A percentile compares a stretch with the other conserved stretches of the same genome.
Evolutionary conservation across 2,797 vertebrate genomes (phyloP).

Genomic region (Hephaestus fuliginosus): DNA sequence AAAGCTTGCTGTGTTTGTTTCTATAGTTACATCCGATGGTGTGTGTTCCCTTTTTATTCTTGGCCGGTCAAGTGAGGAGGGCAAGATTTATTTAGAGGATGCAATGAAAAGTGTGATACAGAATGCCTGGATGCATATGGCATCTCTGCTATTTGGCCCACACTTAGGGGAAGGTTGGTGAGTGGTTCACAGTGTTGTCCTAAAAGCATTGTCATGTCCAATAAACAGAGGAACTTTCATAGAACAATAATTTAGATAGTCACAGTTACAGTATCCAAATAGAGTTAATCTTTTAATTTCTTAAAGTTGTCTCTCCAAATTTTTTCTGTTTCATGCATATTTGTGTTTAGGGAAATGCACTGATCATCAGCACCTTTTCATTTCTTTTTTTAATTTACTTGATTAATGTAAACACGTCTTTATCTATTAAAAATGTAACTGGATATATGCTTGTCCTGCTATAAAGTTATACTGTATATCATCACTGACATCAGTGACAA

Average conservation of each 20-base stretch:
- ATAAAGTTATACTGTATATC: background rate
- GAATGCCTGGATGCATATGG: constrained; percentile 80
- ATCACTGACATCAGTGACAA: background rate
- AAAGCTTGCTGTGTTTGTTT: constrained; percentile 77
- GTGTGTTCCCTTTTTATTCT: constrained; percentile 73
- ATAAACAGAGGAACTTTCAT: constrained; percentile 64
- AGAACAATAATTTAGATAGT: constrained; percentile 34
- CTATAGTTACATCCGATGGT: constrained; percentile 76
- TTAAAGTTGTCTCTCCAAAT: background rate
- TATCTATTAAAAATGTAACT: background rate
- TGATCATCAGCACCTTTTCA: background rate
- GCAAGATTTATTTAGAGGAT: constrained; percentile 86
- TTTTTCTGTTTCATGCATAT: constrained; percentile 19
- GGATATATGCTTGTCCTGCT: background rate
- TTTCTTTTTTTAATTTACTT: background rate
- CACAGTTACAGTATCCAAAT: constrained; percentile 28
- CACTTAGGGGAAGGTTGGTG: constrained; percentile 72
- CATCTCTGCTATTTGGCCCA: constrained; percentile 81
- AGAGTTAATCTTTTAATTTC: constrained; percentile 21
- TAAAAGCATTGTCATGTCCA: constrained; percentile 62
- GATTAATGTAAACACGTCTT: background rate
- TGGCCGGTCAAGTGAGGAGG: constrained; percentile 73
- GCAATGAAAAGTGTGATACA: constrained; percentile 83
- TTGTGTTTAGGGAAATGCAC: background rate
- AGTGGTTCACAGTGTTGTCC: constrained; percentile 67